Evolutionary conservation across 2,113 vertebrate species (phyloP), one percentile per base, ranked within the genome.

Genomic region (Antigone vipio): DNA sequence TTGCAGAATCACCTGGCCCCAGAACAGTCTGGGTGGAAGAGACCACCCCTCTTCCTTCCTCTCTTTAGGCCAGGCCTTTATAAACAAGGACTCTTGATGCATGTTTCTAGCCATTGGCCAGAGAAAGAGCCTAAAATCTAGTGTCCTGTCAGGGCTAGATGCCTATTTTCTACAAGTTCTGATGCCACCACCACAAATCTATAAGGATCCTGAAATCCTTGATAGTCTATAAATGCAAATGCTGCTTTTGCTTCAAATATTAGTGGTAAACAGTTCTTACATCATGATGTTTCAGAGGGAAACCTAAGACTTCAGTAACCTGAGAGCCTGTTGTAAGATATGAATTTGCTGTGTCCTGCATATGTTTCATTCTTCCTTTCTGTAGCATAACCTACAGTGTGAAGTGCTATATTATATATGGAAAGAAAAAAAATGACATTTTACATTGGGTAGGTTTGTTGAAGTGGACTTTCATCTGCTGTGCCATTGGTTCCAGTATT

Each of bases 11-110:
- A 16, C 24, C 21, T 1, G 3, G 11, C 9, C 30, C 4, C 19
- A 55, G 32, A 81, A 72, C 26, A 32, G 8, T 21, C 34, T 53
- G 30, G 18, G 68, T 67, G 40, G 20, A 74, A 64, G 24, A 75
- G 20, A 35, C 11, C 2, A 3, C 6, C 2, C 15, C 8, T 0
- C 9, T 55, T 56, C 35, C 42, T 84, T 18, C 21, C 15, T 60
- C 20, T 71, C 56, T 60, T 27, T 45, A 34, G 10, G 11, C 44
- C 34, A 38, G 88, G 19, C 13, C 38, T 72, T 81, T 85, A 30
- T 60, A 42, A 81, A 45, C 29, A 67, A 22, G 40, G 5, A 35
- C 62, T 62, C 66, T 62, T 62, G 34, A 29, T 50, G 32, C 19
- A 5, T 52, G 15, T 80, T 91, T 85, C 47, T 72, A 80, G 47